Conservation (phyloP, 1,140 invertebrate genomes). For the Amyelois transitella region DNA sequence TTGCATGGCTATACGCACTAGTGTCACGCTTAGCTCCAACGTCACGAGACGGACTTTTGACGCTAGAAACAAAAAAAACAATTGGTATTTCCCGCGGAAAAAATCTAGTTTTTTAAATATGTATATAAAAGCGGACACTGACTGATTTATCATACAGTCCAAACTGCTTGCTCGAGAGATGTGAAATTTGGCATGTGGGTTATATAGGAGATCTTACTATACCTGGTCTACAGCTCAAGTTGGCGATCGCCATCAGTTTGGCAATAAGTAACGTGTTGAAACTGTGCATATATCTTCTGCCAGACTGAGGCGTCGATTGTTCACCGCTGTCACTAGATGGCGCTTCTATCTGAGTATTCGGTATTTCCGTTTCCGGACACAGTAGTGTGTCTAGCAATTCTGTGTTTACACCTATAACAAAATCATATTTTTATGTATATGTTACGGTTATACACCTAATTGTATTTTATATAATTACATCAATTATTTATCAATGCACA, state of each 20-base stretch:
- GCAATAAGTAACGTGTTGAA: slow-evolving; percentile 57
- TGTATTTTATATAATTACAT: not conserved
- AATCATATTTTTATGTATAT: not conserved
- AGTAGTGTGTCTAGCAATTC: slow-evolving; percentile 57
- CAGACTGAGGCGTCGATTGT: slow-evolving; percentile 15
- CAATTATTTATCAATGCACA: too few species aligned
- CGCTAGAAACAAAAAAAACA: slow-evolving; percentile 59
- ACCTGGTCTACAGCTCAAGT: slow-evolving; percentile 87
- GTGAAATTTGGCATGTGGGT: not conserved
- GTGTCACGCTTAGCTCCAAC: slow-evolving; percentile 88
- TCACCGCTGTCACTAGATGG: slow-evolving; percentile 17
- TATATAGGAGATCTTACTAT: not conserved
- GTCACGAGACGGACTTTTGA: slow-evolving; percentile 93
- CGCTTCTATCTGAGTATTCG: slow-evolving; percentile 6
- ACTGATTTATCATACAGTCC: too few species aligned
- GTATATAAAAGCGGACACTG: too few species aligned
- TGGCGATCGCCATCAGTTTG: slow-evolving; percentile 53
- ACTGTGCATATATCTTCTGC: slow-evolving; percentile 33
- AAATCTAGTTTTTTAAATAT: not conserved
- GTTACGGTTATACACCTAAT: not conserved
- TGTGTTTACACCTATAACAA: slow-evolving; percentile 56
- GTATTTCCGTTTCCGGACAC: slow-evolving; percentile 45
- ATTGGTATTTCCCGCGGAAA: not conserved
- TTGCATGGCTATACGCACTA: slow-evolving; percentile 80
- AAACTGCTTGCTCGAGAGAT: too few species aligned